Base-by-base conservation (phyloP, 2,888 invertebrate species). In the Xestobium rufovillosum region DNA sequence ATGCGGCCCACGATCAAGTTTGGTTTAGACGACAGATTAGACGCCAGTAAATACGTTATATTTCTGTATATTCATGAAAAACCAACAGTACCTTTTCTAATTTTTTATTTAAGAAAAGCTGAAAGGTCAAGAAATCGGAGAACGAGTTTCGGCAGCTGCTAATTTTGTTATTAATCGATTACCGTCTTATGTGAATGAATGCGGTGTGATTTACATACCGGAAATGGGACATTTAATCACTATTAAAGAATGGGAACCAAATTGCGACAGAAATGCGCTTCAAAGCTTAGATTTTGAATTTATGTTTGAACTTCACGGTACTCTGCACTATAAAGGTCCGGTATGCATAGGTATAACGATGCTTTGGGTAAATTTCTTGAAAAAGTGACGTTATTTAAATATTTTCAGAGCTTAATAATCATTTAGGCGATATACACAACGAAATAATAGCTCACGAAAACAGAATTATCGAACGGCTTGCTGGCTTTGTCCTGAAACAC, bases 381-480 rank as follows among this genome's bases (percentile, higher is more conserved):
- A 33, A 14, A 39, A 14, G 16, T 35, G n/a, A n/a, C n/a, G n/a
- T n/a, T n/a, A n/a, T 52, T 57, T 56, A 13, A 33, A 2, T 16
- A 25, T 8, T n/a, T 27, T 47, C 59, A 77, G 86, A 87, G 58
- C 57, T 91, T 51, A 90, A 92, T 61, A 65, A 70, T 41, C 68
- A 77, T 47, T 69, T 89, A 41, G 90, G 90, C 23, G 85, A 90
- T 63, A 78, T 83, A 23, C 76, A 82, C 53, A 73, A 80, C 8
- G 82, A 83, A 56, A 87, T 91, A 52, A 76, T 78, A 50, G 83
- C 84, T 40, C 79, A 82, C 48, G 89, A 92, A 66, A 81, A 81
- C 3, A 69, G 78, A 37, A 83, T 91, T 52, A 78, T 88, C 36
- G 51, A 65, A 48, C 51, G 65, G 34, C 39, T 66, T 39, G 53